These are phyloP conservation scores for Meiosimyza platycephala DNA, from an alignment of 2,888 invertebrate species.

Conservation along the genomic window DNA sequence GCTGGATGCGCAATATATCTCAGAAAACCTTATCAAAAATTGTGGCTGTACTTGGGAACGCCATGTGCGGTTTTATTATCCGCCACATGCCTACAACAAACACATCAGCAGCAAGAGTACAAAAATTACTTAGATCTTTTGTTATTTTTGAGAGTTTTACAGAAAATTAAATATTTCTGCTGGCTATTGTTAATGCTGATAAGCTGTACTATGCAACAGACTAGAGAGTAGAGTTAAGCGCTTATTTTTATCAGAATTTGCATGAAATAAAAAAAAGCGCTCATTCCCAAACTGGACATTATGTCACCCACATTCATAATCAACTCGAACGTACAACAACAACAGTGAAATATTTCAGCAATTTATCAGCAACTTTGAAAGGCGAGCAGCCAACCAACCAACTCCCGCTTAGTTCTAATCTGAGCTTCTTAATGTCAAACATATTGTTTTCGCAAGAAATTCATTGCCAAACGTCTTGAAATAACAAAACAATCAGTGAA, in stretches of 20 bases:
- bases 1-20: background rate
- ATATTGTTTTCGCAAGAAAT: conserved; percentile 34
- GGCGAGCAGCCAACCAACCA: background rate
- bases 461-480: conserved; percentile 33
- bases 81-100: background rate
- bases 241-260: too few species aligned
- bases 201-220: conserved; percentile 14
- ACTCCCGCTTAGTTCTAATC: conserved; percentile 16
- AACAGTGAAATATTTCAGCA: background rate
- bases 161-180: background rate
- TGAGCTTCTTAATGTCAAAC: conserved; percentile 23
- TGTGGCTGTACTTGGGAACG: conserved; percentile 10
- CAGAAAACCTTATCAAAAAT: background rate
- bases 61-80: conserved; percentile 8
- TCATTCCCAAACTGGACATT: conserved; percentile 25
- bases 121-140: background rate
- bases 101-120: background rate
- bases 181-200: background rate
- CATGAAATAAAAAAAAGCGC: conserved; percentile 7
- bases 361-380: conserved; percentile 16
- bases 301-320: conserved; percentile 32
- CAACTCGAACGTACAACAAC: conserved; percentile 3
- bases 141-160: background rate
- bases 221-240: conserved; percentile 9
- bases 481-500: background rate